Percentiles rank a stretch among this genome's conserved stretches.
Evolutionary conservation across 2,888 invertebrate genomes (phyloP).

Genomic region (Drosophila mercatorum): DNA sequence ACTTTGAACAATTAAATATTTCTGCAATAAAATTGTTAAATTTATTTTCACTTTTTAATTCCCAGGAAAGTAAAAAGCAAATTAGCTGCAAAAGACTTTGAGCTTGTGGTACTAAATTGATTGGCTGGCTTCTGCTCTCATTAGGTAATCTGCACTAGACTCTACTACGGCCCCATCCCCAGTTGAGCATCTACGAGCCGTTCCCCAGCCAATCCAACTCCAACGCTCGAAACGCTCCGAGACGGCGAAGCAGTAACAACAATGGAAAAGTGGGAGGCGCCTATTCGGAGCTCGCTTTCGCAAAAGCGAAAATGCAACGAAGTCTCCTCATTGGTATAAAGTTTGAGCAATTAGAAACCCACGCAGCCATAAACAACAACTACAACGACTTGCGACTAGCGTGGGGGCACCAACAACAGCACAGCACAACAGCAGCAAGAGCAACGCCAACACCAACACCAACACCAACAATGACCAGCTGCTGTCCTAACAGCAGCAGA

Average conservation of each 20-base stretch:
- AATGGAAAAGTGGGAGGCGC: conserved; percentile 81
- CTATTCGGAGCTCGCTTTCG: conserved; percentile 73
- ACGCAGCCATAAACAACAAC: conserved; percentile 82
- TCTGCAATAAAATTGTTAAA: not conserved
- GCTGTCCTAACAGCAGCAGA: conserved; percentile 34
- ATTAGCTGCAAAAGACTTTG: not conserved
- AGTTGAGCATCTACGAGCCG: conserved; percentile 6
- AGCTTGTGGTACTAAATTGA: not conserved
- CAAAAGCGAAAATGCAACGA: conserved; percentile 77
- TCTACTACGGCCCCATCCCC: conserved; percentile 29
- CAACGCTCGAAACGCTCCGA: conserved; percentile 41
- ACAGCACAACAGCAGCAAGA: not conserved
- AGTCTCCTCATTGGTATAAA: conserved; percentile 81
- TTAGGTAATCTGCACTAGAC: conserved; percentile 32
- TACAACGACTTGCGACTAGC: conserved; percentile 46
- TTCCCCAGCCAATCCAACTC: conserved; percentile 41
- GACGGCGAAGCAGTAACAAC: conserved; percentile 48
- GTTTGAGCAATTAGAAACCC: conserved; percentile 83
- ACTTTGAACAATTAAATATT: too few relatives aligned
- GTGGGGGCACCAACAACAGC: conserved; percentile 46
- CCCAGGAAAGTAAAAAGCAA: not conserved
- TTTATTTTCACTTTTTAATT: not conserved
- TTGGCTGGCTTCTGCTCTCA: not conserved
- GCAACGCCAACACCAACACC: conserved; percentile 9
- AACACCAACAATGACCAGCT: conserved; percentile 24